A percentile compares a stretch with the other conserved stretches of the same genome.
Conservation (phyloP, 2,888 invertebrate species). For the Cotesia congregata region DNA sequence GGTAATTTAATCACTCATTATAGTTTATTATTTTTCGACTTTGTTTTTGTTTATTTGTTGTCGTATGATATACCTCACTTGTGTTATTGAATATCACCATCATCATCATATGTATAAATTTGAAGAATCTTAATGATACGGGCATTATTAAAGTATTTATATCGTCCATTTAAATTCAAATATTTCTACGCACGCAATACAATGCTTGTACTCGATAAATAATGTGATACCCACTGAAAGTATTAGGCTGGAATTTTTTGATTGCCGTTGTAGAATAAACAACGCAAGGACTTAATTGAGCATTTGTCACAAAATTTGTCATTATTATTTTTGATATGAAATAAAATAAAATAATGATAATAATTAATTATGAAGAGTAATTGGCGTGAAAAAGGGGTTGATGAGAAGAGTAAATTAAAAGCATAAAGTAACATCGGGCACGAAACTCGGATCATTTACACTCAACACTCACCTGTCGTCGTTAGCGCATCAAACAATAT, state of each 20-base stretch:
- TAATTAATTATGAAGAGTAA: neutral
- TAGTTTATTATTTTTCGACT: neutral
- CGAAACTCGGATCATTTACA: conserved; percentile 44
- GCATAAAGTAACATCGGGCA: conserved; percentile 16
- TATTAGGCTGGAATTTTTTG: neutral
- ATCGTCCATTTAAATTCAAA: neutral
- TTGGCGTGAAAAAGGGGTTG: conserved; percentile 15
- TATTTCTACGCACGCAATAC: neutral
- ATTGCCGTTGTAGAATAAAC: neutral
- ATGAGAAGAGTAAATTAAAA: conserved; percentile 30
- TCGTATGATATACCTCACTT: neutral
- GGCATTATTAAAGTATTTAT: neutral
- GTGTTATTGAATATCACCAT: neutral
- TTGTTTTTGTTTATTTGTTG: neutral
- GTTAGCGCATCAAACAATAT: conserved; percentile 43
- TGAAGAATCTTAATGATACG: conserved; percentile 6
- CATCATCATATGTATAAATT: neutral
- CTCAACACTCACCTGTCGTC: conserved; percentile 48
- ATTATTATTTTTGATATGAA: conserved; percentile 7
- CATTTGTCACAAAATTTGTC: neutral
- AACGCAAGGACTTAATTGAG: neutral
- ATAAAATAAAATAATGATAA: conserved; percentile 13
- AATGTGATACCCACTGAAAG: neutral
- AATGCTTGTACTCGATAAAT: neutral
- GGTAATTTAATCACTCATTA: neutral